Base-by-base conservation (phyloP, 2,888 invertebrate species). In the Pyrochroa serraticornis region DNA sequence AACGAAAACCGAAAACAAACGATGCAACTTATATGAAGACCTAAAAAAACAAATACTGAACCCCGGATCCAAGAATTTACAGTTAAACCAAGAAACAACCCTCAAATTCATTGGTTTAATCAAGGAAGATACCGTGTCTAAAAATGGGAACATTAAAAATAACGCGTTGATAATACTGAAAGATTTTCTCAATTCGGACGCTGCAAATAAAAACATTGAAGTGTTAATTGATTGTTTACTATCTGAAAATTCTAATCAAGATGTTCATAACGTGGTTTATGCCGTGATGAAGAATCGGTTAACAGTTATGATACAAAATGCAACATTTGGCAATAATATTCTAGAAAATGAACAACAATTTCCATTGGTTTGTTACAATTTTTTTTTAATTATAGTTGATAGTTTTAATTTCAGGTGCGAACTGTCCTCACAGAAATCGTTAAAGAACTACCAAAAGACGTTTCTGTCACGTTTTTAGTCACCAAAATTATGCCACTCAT, bases 401-500 rank as follows among this genome's bases (percentile, higher is more conserved):
- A n/a, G 1, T 38, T 34, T 33, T 5, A 0, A 34, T 43, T 64
- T 64, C 45, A 69, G 67, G 54, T 65, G 38, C 38, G 36, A 31
- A 58, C 14, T 14, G 51, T 60, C 41, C 33, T 68, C 41, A 51
- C 59, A 46, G 63, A 65, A 9, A 30, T 65, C n/a, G 62, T 62
- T 46, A 30, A 47, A 22, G 42, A 56, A 9, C 13, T 63, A 33
- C 45, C 61, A 9, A 57, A 49, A 33, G 61, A 55, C 34, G 52
- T 49, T 22, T 58, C 55, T 34, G 62, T 62, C 35, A 33, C 48
- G 12, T 60, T 66, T 46, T 58, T 66, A 13, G 36, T 67, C 13
- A 43, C 50, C 5, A 45, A 56, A 34, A 50, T 71, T 14, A 53
- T 70, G 34, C 66, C 66, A 31, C 34, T 46, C 14, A 63, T 70